Percentiles rank a stretch among this genome's conserved stretches.
phyloP scores from a whole-genome alignment of 53 echinoderm and acorn worm species.

The Patiria pectinifera region DNA sequence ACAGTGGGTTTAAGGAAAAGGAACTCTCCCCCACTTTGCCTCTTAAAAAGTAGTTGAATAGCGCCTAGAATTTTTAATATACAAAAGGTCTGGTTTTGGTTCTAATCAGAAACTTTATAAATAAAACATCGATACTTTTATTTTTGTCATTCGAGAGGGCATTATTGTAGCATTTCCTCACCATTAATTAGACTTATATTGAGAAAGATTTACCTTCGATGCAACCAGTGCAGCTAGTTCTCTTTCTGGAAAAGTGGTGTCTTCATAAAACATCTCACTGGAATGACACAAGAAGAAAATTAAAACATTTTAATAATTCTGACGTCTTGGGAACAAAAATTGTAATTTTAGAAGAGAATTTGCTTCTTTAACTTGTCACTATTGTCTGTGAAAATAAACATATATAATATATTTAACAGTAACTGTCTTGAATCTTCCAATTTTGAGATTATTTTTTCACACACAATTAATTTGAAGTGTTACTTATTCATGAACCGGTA shows the following conservation, averaged over 20 bases:
- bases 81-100: too few relatives aligned
- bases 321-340: neutral
- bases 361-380: neutral
- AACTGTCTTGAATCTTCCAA: neutral
- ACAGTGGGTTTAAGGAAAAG: neutral
- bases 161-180: neutral
- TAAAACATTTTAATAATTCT: neutral
- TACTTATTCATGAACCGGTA: too few relatives aligned
- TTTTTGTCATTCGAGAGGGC: neutral
- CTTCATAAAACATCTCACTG: slow-evolving; percentile 98
- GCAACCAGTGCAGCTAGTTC: slow-evolving; percentile 90
- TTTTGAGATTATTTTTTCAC: too few relatives aligned
- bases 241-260: slow-evolving; percentile 81
- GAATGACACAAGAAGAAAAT: neutral
- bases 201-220: slow-evolving; percentile 74
- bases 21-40: too few relatives aligned
- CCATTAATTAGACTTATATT: neutral
- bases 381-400: neutral
- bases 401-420: neutral
- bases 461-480: too few relatives aligned
- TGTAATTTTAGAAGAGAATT: neutral
- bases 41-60: too few relatives aligned
- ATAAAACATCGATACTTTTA: neutral
- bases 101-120: too few relatives aligned
- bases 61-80: too few relatives aligned